Base-by-base conservation (phyloP, 2,797 vertebrate genomes). In the Rhynchotus rufescens region DNA sequence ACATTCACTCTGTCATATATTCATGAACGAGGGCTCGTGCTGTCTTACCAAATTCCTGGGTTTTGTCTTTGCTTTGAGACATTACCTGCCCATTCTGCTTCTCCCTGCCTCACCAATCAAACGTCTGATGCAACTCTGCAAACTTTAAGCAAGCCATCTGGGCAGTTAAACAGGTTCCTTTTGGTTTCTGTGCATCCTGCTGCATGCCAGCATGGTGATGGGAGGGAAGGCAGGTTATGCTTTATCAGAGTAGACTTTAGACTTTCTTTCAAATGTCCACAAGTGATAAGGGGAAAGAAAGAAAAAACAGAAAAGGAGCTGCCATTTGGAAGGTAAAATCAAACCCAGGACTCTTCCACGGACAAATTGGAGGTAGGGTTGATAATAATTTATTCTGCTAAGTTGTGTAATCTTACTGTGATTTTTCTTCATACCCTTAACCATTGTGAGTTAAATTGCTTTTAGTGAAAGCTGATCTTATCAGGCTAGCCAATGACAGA, bases 221-320 rank as follows among this genome's bases (percentile, higher is more conserved):
- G 81, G 86, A 92, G 57, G 59, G 60, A 89, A 80, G 38, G 59
- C 62, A 52, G 42, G 28, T 87, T 89, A 56, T 80, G 30, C 25
- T 82, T 85, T 95, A 87, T 95, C 90, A 69, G 42, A 73, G 38
- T 89, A 89, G 92, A 95, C 94, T 96, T 95, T 85, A 90, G 93
- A 95, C 95, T 95, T 92, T 25, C 64, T 88, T 75, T 54, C 81
- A 78, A 80, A 51, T 96, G 73, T 80, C 66, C 12, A 30, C 49
- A 72, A 84, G 21, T 49, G 73, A 72, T 90, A 86, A 88, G 81
- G 69, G 78, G 56, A 60, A 73, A 28, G 52, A n/a, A 75, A 87
- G 36, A 26, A 78, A 89, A 75, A 12, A 17, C 26, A 93, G 69
- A 86, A 84, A 83, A 85, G 84, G 64, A 92, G 28, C 60, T 87